A percentile compares a stretch with the other conserved stretches of the same genome.
These are phyloP conservation scores for Dasyornis broadbenti DNA, from an alignment of 2,113 vertebrate genomes.

Conservation along the genomic window DNA sequence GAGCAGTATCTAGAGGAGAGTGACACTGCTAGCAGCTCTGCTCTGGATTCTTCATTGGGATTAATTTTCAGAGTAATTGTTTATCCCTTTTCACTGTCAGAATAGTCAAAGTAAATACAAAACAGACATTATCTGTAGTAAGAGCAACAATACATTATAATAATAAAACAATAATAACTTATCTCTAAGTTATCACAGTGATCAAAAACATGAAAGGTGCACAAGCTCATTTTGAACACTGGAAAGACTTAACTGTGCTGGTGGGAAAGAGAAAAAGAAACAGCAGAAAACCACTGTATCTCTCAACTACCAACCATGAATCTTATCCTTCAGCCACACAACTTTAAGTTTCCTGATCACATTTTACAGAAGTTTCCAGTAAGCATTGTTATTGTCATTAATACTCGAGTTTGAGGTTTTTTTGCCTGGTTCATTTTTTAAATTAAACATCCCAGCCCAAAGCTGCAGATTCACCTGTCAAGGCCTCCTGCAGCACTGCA, in stretches of 20 bases:
- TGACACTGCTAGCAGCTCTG: not conserved
- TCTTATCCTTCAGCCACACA: not conserved
- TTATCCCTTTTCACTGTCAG: not conserved
- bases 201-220: not conserved
- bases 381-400: not conserved
- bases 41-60: not conserved
- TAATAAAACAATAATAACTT: not conserved
- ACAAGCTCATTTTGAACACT: not conserved
- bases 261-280: not conserved
- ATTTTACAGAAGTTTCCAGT: not conserved
- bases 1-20: not conserved
- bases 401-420: too few species aligned
- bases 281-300: not conserved
- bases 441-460: not conserved
- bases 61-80: not conserved
- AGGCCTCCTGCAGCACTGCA: conserved; percentile 71
- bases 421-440: not conserved
- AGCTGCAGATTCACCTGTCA: conserved; percentile 68
- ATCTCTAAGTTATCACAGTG: not conserved
- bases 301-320: not conserved
- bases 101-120: not conserved
- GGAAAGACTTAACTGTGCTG: not conserved
- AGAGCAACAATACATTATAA: not conserved
- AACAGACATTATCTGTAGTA: not conserved
- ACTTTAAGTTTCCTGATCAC: not conserved